A percentile compares a stretch with the other conserved stretches of the same genome.
phyloP scores from a whole-genome alignment of 2,113 vertebrate species.

The Meles meles region DNA sequence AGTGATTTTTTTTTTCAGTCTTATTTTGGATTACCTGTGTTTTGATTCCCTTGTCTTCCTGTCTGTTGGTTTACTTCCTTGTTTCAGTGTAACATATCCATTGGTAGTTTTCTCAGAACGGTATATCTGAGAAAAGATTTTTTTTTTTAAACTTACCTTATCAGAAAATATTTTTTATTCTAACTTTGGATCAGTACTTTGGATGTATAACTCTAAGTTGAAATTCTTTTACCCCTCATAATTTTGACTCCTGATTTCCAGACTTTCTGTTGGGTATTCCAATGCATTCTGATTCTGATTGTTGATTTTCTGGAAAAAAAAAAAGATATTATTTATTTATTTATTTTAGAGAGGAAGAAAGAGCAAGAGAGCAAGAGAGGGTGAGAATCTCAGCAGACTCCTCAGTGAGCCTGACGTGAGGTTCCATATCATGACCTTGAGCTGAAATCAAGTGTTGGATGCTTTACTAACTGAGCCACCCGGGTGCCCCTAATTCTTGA shows the following conservation, averaged over 20 bases:
- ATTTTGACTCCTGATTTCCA: not conserved
- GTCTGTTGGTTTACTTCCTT: not conserved
- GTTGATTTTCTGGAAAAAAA: not conserved
- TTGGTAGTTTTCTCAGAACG: slow-evolving; percentile 1
- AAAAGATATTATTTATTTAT: not conserved
- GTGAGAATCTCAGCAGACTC: not conserved
- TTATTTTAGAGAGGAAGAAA: not conserved
- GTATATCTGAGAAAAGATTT: not conserved
- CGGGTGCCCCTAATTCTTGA: not conserved
- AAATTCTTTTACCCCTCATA: not conserved
- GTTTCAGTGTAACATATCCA: not conserved
- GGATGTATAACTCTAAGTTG: not conserved
- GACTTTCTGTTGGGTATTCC: not conserved
- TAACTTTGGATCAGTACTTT: not conserved
- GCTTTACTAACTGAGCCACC: not conserved
- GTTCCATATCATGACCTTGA: not conserved
- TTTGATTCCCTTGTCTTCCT: not conserved
- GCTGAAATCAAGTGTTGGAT: not conserved
- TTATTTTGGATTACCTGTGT: not conserved
- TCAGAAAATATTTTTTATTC: not conserved
- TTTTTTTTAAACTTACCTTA: not conserved
- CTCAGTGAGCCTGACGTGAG: not conserved
- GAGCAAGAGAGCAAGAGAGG: no score
- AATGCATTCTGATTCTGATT: not conserved
- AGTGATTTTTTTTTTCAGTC: not conserved